Conservation (phyloP, 2,113 vertebrate species). For the Lamprotornis superbus region DNA sequence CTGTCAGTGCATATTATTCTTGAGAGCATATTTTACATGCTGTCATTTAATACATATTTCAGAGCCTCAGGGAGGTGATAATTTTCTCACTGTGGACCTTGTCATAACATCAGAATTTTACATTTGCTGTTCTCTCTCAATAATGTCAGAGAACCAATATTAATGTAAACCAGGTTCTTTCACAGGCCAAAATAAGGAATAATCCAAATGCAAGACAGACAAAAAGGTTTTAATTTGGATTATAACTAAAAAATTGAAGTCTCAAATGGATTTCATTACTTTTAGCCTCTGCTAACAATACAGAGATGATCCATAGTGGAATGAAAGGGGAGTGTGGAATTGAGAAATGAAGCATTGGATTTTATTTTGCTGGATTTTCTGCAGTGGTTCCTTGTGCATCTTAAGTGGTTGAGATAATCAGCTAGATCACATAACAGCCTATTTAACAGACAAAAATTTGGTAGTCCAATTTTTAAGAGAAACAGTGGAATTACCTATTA, state of each 20-base stretch:
- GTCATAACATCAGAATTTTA: neutral
- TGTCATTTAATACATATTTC: neutral
- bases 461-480: neutral
- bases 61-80: neutral
- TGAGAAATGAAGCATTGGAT: neutral
- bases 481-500: neutral
- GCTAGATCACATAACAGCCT: neutral
- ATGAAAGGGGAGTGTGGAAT: neutral
- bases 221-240: neutral
- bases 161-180: neutral
- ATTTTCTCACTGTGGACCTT: neutral
- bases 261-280: neutral
- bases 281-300: neutral
- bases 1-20: neutral
- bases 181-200: neutral
- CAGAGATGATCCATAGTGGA: neutral
- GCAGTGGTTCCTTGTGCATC: neutral
- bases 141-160: neutral
- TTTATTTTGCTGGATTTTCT: slow-evolving; percentile 8
- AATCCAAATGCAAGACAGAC: neutral
- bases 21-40: neutral
- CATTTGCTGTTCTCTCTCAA: neutral
- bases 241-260: neutral
- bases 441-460: neutral
- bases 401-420: neutral